Conservation (phyloP, 2,113 vertebrate genomes). For the Apteryx owenii region DNA sequence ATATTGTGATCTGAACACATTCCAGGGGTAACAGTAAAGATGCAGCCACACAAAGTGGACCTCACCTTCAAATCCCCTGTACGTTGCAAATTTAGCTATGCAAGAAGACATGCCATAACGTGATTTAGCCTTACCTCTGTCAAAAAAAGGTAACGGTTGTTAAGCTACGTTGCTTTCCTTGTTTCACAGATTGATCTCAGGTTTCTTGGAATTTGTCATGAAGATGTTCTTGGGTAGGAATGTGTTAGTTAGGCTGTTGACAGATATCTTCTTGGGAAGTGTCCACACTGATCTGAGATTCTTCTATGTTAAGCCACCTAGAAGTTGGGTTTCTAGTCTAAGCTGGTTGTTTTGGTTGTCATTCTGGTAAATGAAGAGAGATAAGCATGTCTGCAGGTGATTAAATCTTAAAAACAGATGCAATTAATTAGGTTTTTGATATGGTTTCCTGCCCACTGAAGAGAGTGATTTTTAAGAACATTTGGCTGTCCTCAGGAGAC, state of each 20-base stretch:
- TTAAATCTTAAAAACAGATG: background rate
- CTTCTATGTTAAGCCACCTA: background rate
- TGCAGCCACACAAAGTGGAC: background rate
- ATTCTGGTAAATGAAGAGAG: background rate
- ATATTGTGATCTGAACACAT: background rate
- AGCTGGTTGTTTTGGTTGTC: background rate
- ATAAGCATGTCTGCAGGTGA: background rate
- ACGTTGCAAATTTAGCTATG: accelerated
- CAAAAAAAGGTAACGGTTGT: background rate
- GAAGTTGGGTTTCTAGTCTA: background rate
- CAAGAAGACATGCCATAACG: background rate
- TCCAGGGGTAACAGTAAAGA: background rate
- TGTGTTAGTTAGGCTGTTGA: background rate
- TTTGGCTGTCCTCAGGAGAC: background rate
- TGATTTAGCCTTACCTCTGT: background rate
- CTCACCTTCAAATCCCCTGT: accelerated
- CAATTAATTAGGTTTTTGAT: background rate
- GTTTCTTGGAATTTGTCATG: background rate
- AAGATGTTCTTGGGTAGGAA: background rate
- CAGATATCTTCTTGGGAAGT: background rate
- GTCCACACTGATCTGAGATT: background rate
- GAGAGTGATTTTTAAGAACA: background rate
- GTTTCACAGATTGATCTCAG: background rate
- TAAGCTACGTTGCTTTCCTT: background rate
- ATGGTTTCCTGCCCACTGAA: background rate